A percentile compares a stretch with the other conserved stretches of the same genome.
These are phyloP conservation scores for Ecliptopera silaceata DNA, from an alignment of 2,888 invertebrate genomes.

Conservation along the genomic window DNA sequence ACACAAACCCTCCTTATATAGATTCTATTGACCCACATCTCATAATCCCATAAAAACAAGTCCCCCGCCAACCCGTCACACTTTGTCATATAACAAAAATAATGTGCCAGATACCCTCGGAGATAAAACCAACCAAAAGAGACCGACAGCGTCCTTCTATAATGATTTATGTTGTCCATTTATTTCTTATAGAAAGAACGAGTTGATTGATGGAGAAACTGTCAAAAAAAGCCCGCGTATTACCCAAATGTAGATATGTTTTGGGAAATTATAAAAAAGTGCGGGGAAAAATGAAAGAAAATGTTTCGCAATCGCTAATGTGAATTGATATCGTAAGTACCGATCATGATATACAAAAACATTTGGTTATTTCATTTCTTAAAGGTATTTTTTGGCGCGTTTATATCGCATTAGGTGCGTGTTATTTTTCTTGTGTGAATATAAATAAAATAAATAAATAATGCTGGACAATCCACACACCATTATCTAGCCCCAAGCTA, in stretches of 20 bases:
- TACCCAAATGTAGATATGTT: slow-evolving; percentile 10
- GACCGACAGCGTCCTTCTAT: slow-evolving; percentile 63
- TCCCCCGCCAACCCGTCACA: slow-evolving; percentile 36
- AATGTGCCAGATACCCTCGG: slow-evolving; percentile 35
- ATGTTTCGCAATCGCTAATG: background rate
- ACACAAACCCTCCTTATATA: slow-evolving; percentile 4
- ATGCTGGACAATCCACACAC: too few relatives aligned
- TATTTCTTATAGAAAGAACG: slow-evolving; percentile 55
- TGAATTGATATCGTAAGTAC: background rate
- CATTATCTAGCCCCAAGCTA: too few relatives aligned
- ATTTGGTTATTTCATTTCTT: too few relatives aligned
- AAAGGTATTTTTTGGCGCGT: too few relatives aligned
- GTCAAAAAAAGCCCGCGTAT: background rate
- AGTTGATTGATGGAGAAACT: slow-evolving; percentile 73
- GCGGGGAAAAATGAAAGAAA: background rate
- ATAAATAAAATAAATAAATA: too few relatives aligned
- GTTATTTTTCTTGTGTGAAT: too few relatives aligned
- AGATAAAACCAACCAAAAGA: slow-evolving; percentile 52
- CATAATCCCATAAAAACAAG: slow-evolving; percentile 33
- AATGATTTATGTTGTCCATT: slow-evolving; percentile 75
- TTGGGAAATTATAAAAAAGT: slow-evolving; percentile 28
- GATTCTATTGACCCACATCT: slow-evolving; percentile 28
- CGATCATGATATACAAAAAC: background rate
- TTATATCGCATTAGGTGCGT: too few relatives aligned
- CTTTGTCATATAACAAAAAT: slow-evolving; percentile 43